These are phyloP conservation scores for Virgularia gustaviana DNA, from an alignment of 92 coral and sea anemone species.

Conservation along the genomic window DNA sequence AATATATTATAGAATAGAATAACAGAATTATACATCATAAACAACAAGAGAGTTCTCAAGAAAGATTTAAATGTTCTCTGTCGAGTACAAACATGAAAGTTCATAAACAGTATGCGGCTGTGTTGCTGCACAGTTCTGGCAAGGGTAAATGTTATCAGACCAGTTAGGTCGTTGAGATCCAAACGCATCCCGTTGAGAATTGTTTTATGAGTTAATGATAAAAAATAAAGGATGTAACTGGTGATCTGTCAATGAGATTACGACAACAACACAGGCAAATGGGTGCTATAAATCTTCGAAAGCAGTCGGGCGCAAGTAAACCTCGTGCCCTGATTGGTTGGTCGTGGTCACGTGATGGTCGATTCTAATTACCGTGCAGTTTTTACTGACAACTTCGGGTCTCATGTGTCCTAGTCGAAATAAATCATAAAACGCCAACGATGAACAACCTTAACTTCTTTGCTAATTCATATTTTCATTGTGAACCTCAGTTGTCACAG, in stretches of 20 bases:
- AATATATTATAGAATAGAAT: no score
- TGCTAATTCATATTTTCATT: constrained; percentile 72
- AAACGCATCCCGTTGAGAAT: constrained; percentile 8
- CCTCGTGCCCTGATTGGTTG: constrained; percentile 64
- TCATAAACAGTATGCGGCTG: no score
- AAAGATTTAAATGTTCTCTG: no score
- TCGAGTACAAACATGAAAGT: no score
- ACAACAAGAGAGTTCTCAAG: no score
- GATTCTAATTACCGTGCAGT: constrained; percentile 29
- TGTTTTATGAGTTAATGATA: not conserved
- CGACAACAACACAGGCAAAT: constrained; percentile 2
- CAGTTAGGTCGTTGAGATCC: not conserved
- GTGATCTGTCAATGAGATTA: constrained; percentile 41
- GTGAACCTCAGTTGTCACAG: constrained; percentile 73
- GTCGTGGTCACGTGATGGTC: constrained; percentile 69
- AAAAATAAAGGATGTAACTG: constrained; percentile 14
- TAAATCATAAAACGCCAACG: constrained; percentile 96
- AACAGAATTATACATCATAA: no score
- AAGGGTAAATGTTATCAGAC: not conserved
- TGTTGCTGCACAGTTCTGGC: no score
- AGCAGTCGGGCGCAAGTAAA: constrained; percentile 47
- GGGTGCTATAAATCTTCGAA: constrained; percentile 38
- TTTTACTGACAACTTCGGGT: constrained; percentile 45
- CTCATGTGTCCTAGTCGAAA: constrained; percentile 93
- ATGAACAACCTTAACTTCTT: constrained; percentile 83